Evolutionary conservation across 2,113 vertebrate species (phyloP).

Genomic region (Uria aalge): DNA sequence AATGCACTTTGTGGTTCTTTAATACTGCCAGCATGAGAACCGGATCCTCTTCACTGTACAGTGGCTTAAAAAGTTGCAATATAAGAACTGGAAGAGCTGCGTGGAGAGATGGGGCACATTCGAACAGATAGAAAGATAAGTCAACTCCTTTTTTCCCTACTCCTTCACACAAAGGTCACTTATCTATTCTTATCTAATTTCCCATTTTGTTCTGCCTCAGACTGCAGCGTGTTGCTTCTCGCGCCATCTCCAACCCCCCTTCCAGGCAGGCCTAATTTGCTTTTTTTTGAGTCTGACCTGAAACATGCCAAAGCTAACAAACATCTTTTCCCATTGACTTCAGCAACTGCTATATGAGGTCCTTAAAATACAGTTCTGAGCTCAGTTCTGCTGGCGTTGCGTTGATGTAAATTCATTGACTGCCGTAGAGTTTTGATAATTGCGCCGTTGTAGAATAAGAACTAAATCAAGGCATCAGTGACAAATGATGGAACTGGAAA

Average conservation of each 20-base stretch:
- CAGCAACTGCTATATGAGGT: neutral
- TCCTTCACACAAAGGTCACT: neutral
- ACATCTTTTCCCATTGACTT: neutral
- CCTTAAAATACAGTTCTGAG: neutral
- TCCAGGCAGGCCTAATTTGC: neutral
- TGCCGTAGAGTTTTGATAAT: neutral
- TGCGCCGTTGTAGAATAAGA: neutral
- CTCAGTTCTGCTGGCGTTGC: neutral
- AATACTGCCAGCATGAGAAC: neutral
- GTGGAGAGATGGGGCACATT: neutral
- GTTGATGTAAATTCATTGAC: neutral
- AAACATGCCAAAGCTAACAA: neutral
- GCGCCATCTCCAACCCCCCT: neutral
- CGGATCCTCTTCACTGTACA: neutral
- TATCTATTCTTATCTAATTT: neutral
- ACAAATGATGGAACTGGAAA: neutral
- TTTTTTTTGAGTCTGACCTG: neutral
- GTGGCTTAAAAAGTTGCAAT: neutral
- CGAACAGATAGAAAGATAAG: neutral
- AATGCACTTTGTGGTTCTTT: neutral
- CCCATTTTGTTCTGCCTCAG: neutral
- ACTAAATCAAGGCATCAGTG: neutral
- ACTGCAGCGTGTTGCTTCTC: accelerated
- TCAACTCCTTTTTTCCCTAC: neutral
- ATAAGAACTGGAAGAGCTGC: neutral